Base-by-base conservation (phyloP, 30 jellyfish, hydroid and myxozoan genomes). In the Aurelia sp. region DNA sequence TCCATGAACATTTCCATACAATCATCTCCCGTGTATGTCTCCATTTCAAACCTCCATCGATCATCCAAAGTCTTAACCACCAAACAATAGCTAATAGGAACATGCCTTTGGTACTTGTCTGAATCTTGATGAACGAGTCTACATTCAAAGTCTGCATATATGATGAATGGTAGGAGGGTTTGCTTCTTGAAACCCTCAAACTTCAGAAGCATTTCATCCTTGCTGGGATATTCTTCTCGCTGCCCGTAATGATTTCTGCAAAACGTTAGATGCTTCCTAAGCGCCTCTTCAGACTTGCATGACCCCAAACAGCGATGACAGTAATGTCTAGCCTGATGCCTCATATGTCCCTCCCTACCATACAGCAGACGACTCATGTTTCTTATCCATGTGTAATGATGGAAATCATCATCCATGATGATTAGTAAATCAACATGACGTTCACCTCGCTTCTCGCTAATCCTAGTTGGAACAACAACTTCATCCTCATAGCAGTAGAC, bases 131-230 rank as follows among this genome's bases (percentile, higher is more conserved):
- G 69, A 3, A 3, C 69, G 8, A 67, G 48, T 3, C 8, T 17
- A 13, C 78, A 67, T 67, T 67, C 78, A 33, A 67, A 67, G 13
- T 67, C 78, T 21, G 78, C 78, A 6, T 67, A 18, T 19, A 67
- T 67, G 47, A 33, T 67, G 48, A 67, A 67, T 16, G 78, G 78
- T 27, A 67, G 78, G 8, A 8, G 8, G 10, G 31, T 24, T 13
- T 67, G 35, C 21, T 67, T 24, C 78, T 67, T 33, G 48, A 67
- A 21, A 17, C 31, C 31, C 4, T n/a, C 21, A 33, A 67, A 67
- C 53, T 24, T 21, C 15, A 67, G 11, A 0, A 38, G 9, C 50
- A 4, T 38, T 12, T 21, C 78, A 18, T 27, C 78, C 10, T 11
- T 8, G 8, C 6, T 19, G 7, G 87, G 87, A 15, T 19, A 55